phyloP scores from a whole-genome alignment of 2,797 vertebrate species.

The Gadopsis bispinosus region DNA sequence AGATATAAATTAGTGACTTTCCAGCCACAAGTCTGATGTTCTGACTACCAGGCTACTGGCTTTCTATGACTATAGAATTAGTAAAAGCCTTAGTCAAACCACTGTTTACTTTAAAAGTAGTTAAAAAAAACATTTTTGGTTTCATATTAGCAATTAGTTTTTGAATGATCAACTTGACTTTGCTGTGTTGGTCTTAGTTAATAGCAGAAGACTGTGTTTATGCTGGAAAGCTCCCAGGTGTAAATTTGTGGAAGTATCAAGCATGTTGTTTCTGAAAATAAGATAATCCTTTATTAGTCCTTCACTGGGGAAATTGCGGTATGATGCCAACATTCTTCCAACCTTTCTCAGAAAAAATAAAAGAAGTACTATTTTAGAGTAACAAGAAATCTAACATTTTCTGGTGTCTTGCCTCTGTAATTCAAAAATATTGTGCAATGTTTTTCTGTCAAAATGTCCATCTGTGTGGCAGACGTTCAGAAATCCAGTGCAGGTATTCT shows the following conservation, averaged over 20 bases:
- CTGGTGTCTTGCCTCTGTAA: neutral
- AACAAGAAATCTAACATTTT: neutral
- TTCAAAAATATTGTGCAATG: conserved; percentile 23
- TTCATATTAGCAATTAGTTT: neutral
- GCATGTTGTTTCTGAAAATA: conserved; percentile 27
- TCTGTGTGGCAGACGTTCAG: conserved; percentile 6
- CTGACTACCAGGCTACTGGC: conserved; percentile 12
- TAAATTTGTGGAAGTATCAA: conserved; percentile 5
- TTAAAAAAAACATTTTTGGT: neutral
- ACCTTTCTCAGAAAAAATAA: neutral
- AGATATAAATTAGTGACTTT: conserved; percentile 37
- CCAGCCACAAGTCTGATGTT: conserved; percentile 23
- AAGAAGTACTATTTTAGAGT: neutral
- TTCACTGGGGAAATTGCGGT: no score
- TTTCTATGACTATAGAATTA: conserved; percentile 10
- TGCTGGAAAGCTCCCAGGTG: neutral
- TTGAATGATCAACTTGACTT: conserved; percentile 3
- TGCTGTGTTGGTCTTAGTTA: neutral
- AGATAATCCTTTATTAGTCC: no score
- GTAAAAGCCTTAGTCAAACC: neutral
- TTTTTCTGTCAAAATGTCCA: conserved; percentile 13
- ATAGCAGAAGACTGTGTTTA: neutral
- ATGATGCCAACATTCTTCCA: neutral
- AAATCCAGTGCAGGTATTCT: neutral
- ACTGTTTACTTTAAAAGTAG: conserved; percentile 1